phyloP scores from a whole-genome alignment of 2,113 vertebrate genomes.

The Sinocyclocheilus anshuiensis region DNA sequence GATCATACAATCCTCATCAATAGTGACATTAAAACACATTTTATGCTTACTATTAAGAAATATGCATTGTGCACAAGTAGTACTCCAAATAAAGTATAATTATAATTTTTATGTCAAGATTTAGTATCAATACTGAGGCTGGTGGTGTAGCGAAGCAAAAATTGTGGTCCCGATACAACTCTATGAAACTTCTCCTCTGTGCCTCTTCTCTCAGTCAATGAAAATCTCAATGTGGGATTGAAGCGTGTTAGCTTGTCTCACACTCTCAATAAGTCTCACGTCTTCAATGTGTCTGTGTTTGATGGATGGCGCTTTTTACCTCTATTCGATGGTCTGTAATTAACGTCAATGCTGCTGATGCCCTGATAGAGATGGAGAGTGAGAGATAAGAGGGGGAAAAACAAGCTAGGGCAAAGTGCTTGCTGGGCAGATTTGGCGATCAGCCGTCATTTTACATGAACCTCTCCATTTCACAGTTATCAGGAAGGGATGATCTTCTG shows the following conservation, averaged over 20 bases:
- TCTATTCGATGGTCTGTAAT: slow-evolving; percentile 71
- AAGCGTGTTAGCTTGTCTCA: slow-evolving; percentile 53
- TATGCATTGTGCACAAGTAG: too few species aligned
- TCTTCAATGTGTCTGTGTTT: slow-evolving; percentile 61
- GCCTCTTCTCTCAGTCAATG: neutral
- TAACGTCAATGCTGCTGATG: slow-evolving; percentile 67
- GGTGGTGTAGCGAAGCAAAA: neutral
- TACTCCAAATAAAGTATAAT: too few species aligned
- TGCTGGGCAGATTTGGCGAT: slow-evolving; percentile 64
- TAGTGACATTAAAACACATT: too few species aligned
- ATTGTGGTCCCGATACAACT: neutral
- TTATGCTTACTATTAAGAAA: too few species aligned
- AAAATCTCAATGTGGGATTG: slow-evolving; percentile 22
- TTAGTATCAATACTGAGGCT: neutral
- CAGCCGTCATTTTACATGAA: slow-evolving; percentile 65
- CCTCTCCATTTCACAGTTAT: slow-evolving; percentile 63
- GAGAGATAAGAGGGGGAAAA: neutral
- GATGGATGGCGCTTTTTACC: slow-evolving; percentile 68
- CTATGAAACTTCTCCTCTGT: neutral
- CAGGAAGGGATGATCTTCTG: slow-evolving; percentile 66
- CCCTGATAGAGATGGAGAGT: slow-evolving; percentile 40
- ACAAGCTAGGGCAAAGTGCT: slow-evolving; percentile 60
- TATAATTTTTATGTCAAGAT: too few species aligned
- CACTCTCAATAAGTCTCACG: slow-evolving; percentile 49
- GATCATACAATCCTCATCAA: too few species aligned